Conservation (phyloP, 2,888 invertebrate genomes). For the Drosophila atroscutellata region DNA sequence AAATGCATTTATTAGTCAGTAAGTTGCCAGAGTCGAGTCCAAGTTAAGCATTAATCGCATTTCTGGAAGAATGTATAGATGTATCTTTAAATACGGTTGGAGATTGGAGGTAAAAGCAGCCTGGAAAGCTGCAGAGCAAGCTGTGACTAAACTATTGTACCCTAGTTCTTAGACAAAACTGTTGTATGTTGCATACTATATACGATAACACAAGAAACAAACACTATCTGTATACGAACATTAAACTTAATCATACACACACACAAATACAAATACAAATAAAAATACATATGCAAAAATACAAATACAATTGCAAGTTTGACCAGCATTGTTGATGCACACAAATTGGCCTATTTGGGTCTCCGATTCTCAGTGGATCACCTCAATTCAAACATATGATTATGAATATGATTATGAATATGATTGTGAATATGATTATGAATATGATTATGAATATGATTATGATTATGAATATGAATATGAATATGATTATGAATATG, state of each 20-base stretch:
- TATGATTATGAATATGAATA: too few relatives aligned
- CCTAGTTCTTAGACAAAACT: constrained; percentile 34
- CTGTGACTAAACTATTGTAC: constrained; percentile 70
- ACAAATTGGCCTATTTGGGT: not conserved
- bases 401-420: too few relatives aligned
- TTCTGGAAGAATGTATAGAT: constrained; percentile 40
- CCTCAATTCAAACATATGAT: not conserved
- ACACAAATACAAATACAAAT: constrained; percentile 4
- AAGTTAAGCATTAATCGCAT: constrained; percentile 40
- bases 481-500: too few relatives aligned
- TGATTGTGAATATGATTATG: too few relatives aligned
- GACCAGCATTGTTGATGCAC: not conserved
- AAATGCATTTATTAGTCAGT: constrained; percentile 84
- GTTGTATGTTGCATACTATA: constrained; percentile 35
- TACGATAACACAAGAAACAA: not conserved
- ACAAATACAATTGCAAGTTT: not conserved
- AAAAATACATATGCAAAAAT: not conserved
- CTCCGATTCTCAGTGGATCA: not conserved
- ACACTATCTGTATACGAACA: constrained; percentile 43
- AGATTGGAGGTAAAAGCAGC: constrained; percentile 74
- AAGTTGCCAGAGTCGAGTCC: constrained; percentile 58
- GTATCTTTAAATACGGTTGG: constrained; percentile 43
- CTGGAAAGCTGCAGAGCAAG: constrained; percentile 62
- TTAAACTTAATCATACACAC: constrained; percentile 1
- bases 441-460: not conserved